Evolutionary conservation across 2,797 vertebrate genomes (phyloP), one percentile per base, ranked within the genome.

Genomic region (Numenius phaeopus): DNA sequence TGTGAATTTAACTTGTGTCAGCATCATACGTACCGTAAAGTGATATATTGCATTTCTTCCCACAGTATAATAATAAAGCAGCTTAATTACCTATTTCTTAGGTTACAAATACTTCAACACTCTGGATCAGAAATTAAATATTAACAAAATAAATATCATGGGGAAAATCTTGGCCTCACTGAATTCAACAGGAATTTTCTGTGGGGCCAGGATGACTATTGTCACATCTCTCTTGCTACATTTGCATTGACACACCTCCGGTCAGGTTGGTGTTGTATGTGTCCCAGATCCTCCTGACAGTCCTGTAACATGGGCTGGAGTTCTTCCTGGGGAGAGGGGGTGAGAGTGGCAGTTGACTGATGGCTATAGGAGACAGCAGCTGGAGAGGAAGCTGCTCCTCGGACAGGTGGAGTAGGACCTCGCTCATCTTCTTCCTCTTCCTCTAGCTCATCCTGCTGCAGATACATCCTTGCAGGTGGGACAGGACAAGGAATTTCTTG

Each of bases 331-430:
- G 99, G 99, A 22, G 99, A 99, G 8, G 99, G 99, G 7, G 99
- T 99, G 84, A 99, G 99, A 5, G 99, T 99, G 95, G 99, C 99
- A 15, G 99, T 99, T 93, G 99, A 99, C 97, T 99, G 99, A 96
- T 99, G 99, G 94, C 99, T 99, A 61, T 99, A 99, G 76, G 99
- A 99, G 71, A 99, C 99, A 5, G 99, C 99, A 1, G 99, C 99
- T 24, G 99, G 99, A 78, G 99, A 99, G 19, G 99, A 99, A 50
- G 99, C 99, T 26, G 99, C 99, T 61, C 99, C 99, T 47, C 99
- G 98, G 34, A 99, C 97, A 12, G 99, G 99, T 22, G 99, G 99
- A 7, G 99, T 99, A 79, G 99, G 99, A 19, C 99, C 99, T 91
- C 99, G 98, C 95, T 99, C 99, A 96, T 99, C 98, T 94, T 99